Conservation (phyloP, 1,140 invertebrate species). For the Cardiocondyla obscurior region DNA sequence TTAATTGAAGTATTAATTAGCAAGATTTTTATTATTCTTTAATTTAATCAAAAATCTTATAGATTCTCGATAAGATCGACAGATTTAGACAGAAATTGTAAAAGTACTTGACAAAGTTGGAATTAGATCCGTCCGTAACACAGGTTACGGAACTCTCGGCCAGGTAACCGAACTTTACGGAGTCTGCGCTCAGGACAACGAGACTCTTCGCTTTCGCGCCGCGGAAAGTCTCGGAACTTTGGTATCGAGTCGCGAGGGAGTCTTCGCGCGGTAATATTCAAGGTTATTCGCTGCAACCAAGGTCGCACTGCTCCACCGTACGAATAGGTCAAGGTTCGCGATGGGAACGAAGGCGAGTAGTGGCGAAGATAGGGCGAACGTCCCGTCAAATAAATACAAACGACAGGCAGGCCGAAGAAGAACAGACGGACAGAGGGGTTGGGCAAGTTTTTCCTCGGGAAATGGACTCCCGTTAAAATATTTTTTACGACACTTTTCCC, state of each 20-base stretch:
- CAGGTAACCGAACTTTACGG: conserved; percentile 57
- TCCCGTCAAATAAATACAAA: conserved; percentile 64
- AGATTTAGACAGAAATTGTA: conserved; percentile 49
- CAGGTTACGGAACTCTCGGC: conserved; percentile 48
- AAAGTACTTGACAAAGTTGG: conserved; percentile 48
- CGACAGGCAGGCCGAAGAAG: conserved; percentile 57
- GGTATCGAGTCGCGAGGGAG: conserved; percentile 61
- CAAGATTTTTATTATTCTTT: background rate
- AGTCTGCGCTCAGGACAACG: conserved; percentile 63
- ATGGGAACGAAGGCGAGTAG: background rate
- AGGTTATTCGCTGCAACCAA: conserved; percentile 59
- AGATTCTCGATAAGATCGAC: background rate
- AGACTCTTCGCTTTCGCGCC: conserved; percentile 65
- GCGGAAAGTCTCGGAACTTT: conserved; percentile 66
- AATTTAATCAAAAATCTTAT: background rate
- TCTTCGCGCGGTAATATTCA: conserved; percentile 65
- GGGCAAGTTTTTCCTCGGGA: no score
- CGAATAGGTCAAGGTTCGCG: conserved; percentile 67
- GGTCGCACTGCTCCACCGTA: conserved; percentile 40
- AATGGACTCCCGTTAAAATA: conserved; percentile 72
- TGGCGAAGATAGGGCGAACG: background rate
- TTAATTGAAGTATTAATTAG: background rate
- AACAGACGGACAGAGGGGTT: conserved; percentile 49
- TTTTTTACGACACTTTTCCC: conserved; percentile 74
- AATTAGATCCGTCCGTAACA: conserved; percentile 49